phyloP scores from a whole-genome alignment of 2,797 vertebrate species.

The Sebastes melanostomus region DNA sequence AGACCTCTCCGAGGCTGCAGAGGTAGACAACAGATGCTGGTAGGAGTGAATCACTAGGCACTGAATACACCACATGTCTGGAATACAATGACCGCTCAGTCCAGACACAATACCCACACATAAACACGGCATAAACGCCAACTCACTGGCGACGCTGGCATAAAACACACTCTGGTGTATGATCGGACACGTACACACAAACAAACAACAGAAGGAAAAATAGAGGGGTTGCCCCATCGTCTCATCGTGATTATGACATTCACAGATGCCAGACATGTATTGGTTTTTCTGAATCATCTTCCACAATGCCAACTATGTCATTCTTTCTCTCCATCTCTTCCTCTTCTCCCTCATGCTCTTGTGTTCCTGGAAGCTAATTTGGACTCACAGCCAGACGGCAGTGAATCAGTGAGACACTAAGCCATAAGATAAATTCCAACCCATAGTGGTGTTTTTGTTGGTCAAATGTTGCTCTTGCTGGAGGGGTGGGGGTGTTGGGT shows the following conservation, averaged over 20 bases:
- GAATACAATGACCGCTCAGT: slow-evolving; percentile 74
- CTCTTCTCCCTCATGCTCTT: slow-evolving; percentile 33
- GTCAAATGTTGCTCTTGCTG: slow-evolving; percentile 33
- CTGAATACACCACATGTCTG: slow-evolving; percentile 76
- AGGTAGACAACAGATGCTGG: slow-evolving; percentile 76
- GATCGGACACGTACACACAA: slow-evolving; percentile 33
- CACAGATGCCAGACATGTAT: slow-evolving; percentile 67
- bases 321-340: slow-evolving; percentile 38
- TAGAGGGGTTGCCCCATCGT: slow-evolving; percentile 69
- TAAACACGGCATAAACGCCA: slow-evolving; percentile 69
- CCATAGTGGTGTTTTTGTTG: slow-evolving; percentile 41
- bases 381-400: slow-evolving; percentile 56
- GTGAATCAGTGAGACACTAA: slow-evolving; percentile 69
- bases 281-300: slow-evolving; percentile 73
- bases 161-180: slow-evolving; percentile 39
- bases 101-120: slow-evolving; percentile 79
- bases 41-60: slow-evolving; percentile 77
- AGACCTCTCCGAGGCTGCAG: slow-evolving; percentile 62
- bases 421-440: slow-evolving; percentile 56
- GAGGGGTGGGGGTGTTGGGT: slow-evolving; percentile 33
- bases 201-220: slow-evolving; percentile 69
- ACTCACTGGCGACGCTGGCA: slow-evolving; percentile 65
- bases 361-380: slow-evolving; percentile 66
- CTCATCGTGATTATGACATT: slow-evolving; percentile 71
- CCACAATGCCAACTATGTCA: slow-evolving; percentile 65